Base-by-base conservation (phyloP, 2,888 invertebrate genomes). In the Tachina fera region DNA sequence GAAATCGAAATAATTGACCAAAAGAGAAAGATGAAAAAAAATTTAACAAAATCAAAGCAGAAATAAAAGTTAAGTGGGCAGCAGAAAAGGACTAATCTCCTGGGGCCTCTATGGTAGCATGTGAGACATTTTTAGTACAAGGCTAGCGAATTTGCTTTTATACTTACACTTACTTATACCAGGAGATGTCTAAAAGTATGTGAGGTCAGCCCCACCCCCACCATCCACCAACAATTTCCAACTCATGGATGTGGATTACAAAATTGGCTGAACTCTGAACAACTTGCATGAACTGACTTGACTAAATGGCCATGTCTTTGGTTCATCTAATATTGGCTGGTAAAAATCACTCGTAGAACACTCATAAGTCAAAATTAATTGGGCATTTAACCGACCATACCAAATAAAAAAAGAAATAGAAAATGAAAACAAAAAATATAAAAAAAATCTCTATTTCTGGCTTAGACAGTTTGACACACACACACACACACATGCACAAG, bases 351-450 rank as follows among this genome's bases (percentile, higher is more conserved):
- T 79, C 47, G 75, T 75, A 22, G n/a, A 75, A 80, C 58, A 71
- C 71, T 76, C 86, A 83, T 86, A 86, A 86, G 83, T 83, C 86
- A 83, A 86, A 86, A 83, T 79, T 86, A 86, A 86, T 86, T 83
- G 86, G 83, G 71, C 86, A 86, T 79, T 83, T 86, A 80, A 86
- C 79, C 83, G 79, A 86, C 56, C 71, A 53, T 71, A 83, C 71
- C 53, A 79, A 67, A 72, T 71, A 51, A 56, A 49, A 61, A 39
- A 49, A 22, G 31, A 43, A 63, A 31, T 31, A 6, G 5, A 22
- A 60, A 39, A n/a, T n/a, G n/a, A n/a, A n/a, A n/a, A n/a, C n/a
- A n/a, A n/a, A n/a, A n/a, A n/a, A 43, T n/a, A 31, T 45, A 39
- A 47, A 41, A 41, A 56, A 10, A 47, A 22, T 56, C n/a, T 43